Evolutionary conservation across 2,113 vertebrate genomes (phyloP).

Genomic region (Archilochus colubris): DNA sequence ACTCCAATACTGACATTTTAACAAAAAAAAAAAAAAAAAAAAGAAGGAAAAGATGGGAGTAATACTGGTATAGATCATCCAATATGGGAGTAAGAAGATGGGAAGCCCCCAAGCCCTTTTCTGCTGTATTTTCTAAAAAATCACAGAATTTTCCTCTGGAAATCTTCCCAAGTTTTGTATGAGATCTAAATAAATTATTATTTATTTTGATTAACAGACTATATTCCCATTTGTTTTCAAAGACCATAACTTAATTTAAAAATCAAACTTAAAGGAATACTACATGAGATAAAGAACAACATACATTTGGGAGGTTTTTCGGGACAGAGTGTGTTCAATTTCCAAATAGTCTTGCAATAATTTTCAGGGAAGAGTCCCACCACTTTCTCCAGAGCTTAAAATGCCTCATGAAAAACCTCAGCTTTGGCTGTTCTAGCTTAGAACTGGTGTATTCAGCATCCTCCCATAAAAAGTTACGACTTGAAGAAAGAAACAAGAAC

Average conservation of each 20-base stretch:
- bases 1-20: not conserved
- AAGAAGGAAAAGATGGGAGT: not conserved
- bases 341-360: not conserved
- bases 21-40: not conserved
- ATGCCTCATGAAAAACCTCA: not conserved
- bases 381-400: not conserved
- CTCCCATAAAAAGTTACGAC: not conserved
- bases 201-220: not conserved
- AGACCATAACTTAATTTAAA: not conserved
- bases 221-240: not conserved
- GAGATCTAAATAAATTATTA: not conserved
- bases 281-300: not conserved
- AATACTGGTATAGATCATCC: not conserved
- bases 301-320: not conserved
- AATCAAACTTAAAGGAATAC: not conserved
- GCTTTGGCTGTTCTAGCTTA: not conserved
- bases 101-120: not conserved
- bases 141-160: not conserved
- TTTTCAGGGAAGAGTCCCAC: not conserved
- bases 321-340: not conserved
- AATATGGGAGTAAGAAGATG: not conserved
- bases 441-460: not conserved
- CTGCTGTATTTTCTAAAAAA: not conserved
- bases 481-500: not conserved
- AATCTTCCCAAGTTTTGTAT: not conserved